Base-by-base conservation (phyloP, 2,113 vertebrate genomes). In the Callocephalon fimbriatum region DNA sequence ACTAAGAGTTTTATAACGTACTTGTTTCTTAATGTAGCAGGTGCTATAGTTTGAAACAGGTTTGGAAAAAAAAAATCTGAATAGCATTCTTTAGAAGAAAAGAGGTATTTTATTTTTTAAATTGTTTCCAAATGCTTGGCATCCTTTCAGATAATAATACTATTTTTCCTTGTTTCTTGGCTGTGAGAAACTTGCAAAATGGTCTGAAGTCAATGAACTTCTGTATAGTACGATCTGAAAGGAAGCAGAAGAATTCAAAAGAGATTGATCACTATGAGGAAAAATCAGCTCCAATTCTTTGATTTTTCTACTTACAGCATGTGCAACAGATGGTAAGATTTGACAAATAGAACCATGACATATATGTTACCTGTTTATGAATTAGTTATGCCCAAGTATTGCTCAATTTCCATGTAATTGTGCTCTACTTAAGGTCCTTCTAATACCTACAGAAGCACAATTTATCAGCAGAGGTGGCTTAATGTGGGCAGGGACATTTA, bases 91-190 rank as follows among this genome's bases (percentile, higher is more conserved):
- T 42, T 29, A 58, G 50, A 82, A 87, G 48, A 90, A 62, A 65
- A 53, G 51, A 89, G 44, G 2, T 10, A 70, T 96, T 94, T 96
- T 66, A 21, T 67, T 81, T 74, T 72, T 81, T 1, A 7, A 70
- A 76, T 75, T 45, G 17, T 73, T 84, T 82, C 92, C 63, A 93
- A 92, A 91, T 91, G n/a, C 47, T 97, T 98, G 92, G 15, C 85
- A 95, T 70, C 31, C 56, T 77, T 75, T 97, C 82, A 96, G 56
- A 53, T 73, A 51, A 71, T 94, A 90, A 94, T 88, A 21, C 29
- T 93, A 44, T 87, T 82, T 96, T 87, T 23, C 16, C 63, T 94
- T 97, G 73, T 96, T 95, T 93, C 77, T 91, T 86, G 81, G 61
- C 80, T 95, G 67, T 81, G 48, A 96, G 86, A 81, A 82, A 51